A percentile compares a stretch with the other conserved stretches of the same genome.
phyloP scores from a whole-genome alignment of 2,797 vertebrate species.

The Sphenodon punctatus region DNA sequence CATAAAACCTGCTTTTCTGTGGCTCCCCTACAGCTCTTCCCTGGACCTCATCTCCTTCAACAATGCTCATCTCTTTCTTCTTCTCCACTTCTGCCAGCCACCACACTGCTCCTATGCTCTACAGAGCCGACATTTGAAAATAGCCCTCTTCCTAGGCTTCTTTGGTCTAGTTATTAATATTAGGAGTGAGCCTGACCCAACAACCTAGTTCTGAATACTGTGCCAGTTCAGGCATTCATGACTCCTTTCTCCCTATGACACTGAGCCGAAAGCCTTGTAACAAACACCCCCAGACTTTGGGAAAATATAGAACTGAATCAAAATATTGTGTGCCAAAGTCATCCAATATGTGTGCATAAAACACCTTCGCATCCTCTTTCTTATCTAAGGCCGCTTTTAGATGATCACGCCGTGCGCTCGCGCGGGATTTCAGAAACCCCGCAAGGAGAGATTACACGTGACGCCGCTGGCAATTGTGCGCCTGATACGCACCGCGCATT shows the following conservation, averaged over 20 bases:
- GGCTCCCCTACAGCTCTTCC: constrained; percentile 23
- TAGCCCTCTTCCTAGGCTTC: not conserved
- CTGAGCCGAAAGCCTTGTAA: not conserved
- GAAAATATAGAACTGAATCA: not conserved
- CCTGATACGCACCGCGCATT: too few species aligned
- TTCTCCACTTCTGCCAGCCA: not conserved
- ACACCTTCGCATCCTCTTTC: too few species aligned
- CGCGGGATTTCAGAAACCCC: too few species aligned
- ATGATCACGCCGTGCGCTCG: too few species aligned
- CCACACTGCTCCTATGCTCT: fast-evolving
- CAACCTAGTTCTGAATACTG: not conserved
- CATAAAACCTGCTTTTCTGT: not conserved
- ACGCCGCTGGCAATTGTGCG: too few species aligned
- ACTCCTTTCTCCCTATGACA: not conserved
- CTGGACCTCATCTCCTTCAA: not conserved
- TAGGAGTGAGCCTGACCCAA: not conserved
- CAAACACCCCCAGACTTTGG: not conserved
- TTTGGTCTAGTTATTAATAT: not conserved
- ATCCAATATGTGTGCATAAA: too few species aligned
- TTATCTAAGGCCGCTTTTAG: too few species aligned
- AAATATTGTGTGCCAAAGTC: not conserved
- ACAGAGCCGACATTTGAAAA: constrained; percentile 48
- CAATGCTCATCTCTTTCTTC: not conserved
- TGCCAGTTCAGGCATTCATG: not conserved
- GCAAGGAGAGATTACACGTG: too few species aligned